These are phyloP conservation scores for Volucella zonaria DNA, from an alignment of 2,888 invertebrate species.

Conservation along the genomic window DNA sequence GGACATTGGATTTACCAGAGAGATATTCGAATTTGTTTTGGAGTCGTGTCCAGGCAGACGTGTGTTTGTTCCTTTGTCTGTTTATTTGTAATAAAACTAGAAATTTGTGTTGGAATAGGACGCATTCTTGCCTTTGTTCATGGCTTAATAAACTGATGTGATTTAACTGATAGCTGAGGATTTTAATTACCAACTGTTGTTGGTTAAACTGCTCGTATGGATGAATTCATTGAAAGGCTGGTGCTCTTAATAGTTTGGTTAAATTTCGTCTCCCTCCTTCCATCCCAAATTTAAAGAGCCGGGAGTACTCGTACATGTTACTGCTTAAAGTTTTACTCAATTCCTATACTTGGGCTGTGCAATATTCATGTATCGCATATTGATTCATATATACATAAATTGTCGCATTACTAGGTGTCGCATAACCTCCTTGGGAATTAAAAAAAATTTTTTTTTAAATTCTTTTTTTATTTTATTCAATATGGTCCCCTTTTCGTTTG, in stretches of 20 bases:
- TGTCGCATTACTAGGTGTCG: too few relatives aligned
- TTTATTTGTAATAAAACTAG: constrained; percentile 53
- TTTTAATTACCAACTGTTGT: constrained; percentile 56
- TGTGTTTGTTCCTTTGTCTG: constrained; percentile 17
- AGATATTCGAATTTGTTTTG: constrained; percentile 47
- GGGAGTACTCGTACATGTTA: too few relatives aligned
- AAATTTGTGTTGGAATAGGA: constrained; percentile 41
- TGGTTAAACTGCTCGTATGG: constrained; percentile 36
- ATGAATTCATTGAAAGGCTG: constrained; percentile 23
- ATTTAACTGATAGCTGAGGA: constrained; percentile 46
- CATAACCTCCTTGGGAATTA: too few relatives aligned
- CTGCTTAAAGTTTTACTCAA: too few relatives aligned
- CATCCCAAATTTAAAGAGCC: too few relatives aligned
- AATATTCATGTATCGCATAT: too few relatives aligned
- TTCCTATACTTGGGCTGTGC: too few relatives aligned
- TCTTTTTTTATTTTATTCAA: too few relatives aligned
- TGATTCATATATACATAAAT: too few relatives aligned
- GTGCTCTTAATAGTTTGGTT: background rate
- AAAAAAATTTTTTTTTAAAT: too few relatives aligned
- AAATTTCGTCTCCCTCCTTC: too few relatives aligned
- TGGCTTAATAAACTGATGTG: constrained; percentile 55
- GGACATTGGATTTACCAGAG: constrained; percentile 49
- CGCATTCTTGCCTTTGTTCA: background rate
- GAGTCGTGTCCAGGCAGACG: background rate
- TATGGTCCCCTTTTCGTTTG: too few relatives aligned